A percentile compares a stretch with the other conserved stretches of the same genome.
Conservation (phyloP, 2,797 vertebrate species). For the Bradypodion ventrale region DNA sequence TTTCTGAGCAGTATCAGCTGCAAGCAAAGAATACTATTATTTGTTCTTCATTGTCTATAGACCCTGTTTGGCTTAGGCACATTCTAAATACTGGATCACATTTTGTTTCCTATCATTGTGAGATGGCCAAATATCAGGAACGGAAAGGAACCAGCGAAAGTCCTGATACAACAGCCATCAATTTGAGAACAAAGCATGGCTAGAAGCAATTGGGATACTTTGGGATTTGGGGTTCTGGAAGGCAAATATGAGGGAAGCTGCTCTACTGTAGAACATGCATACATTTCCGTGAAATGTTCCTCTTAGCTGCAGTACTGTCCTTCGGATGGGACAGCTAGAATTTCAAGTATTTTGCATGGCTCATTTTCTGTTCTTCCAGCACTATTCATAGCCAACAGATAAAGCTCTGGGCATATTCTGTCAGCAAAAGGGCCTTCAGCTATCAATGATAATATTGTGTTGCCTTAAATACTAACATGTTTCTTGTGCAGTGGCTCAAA, state of each 20-base stretch:
- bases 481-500: too few relatives aligned
- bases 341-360: neutral
- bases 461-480: neutral
- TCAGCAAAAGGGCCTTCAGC: neutral
- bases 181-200: too few relatives aligned
- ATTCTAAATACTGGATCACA: conserved; percentile 14
- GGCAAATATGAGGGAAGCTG: neutral
- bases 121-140: neutral
- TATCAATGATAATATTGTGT: neutral
- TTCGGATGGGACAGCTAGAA: neutral
- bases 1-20: conserved; percentile 41
- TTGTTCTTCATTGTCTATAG: conserved; percentile 42
- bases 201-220: neutral
- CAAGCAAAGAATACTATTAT: conserved; percentile 40
- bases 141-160: neutral
- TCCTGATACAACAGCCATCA: neutral
- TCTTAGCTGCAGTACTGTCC: neutral
- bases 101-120: conserved; percentile 12
- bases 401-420: neutral
- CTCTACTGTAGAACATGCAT: neutral
- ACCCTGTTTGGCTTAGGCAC: conserved; percentile 31
- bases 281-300: neutral
- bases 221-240: neutral
- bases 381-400: neutral
- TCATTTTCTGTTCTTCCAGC: neutral